Conservation (phyloP, 2,888 invertebrate species). For the Noctua janthina region DNA sequence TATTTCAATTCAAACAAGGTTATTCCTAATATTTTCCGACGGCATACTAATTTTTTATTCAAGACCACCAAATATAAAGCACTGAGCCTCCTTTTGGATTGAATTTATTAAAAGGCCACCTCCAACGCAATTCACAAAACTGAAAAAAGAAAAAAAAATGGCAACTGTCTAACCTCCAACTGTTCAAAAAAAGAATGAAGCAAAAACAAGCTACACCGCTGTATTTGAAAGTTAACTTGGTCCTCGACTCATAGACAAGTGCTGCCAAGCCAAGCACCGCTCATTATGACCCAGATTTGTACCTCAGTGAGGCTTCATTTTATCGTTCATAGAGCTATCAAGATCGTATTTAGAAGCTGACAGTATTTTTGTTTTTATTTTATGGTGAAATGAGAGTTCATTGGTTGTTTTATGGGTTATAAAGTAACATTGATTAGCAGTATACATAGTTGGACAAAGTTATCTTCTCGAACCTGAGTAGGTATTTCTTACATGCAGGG, state of each 20-base stretch:
- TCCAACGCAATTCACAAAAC: no score
- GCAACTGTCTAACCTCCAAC: neutral
- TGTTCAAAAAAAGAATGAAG: slow-evolving; percentile 17
- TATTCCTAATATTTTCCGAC: neutral
- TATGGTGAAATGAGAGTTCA: neutral
- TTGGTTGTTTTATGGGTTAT: neutral
- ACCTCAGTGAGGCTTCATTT: slow-evolving; percentile 23
- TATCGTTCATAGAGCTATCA: slow-evolving; percentile 32
- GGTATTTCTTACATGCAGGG: neutral
- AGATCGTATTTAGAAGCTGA: slow-evolving; percentile 17
- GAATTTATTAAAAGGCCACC: neutral
- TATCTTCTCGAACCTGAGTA: no score
- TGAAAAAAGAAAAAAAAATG: neutral
- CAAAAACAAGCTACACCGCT: neutral
- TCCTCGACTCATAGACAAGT: slow-evolving; percentile 51
- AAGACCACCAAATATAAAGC: neutral
- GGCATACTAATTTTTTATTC: neutral
- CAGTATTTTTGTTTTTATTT: slow-evolving; percentile 1
- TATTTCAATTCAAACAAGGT: neutral
- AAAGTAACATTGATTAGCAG: neutral
- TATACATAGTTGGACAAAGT: neutral
- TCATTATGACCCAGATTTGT: slow-evolving; percentile 69
- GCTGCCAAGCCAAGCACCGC: slow-evolving; percentile 66
- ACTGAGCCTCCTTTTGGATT: neutral
- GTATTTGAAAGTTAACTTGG: slow-evolving; percentile 31